phyloP scores from a whole-genome alignment of 2,797 vertebrate species.

The Todus mexicanus region DNA sequence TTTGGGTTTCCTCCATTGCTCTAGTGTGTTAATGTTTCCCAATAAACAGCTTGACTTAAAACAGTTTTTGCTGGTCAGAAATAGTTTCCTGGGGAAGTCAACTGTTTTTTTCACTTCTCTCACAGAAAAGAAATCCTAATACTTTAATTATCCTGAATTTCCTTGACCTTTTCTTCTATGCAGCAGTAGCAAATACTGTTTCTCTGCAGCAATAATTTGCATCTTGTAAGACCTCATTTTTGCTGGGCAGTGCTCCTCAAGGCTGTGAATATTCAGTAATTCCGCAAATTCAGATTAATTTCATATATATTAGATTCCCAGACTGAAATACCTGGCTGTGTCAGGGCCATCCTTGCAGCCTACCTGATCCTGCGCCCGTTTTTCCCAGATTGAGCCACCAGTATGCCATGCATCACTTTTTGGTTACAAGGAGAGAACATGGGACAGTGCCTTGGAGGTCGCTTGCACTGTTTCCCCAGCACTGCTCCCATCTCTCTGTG shows the following conservation, averaged over 20 bases:
- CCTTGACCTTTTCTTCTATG: neutral
- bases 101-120: neutral
- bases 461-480: rapidly evolving
- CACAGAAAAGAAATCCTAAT: neutral
- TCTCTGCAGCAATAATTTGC: neutral
- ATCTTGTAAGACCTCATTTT: neutral
- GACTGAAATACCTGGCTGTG: neutral
- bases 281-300: neutral
- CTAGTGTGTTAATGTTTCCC: neutral
- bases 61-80: neutral
- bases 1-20: neutral
- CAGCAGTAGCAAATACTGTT: neutral
- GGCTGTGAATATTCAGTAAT: neutral
- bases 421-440: neutral
- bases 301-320: neutral
- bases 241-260: neutral
- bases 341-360: neutral
- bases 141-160: neutral
- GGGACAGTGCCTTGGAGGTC: neutral
- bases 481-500: neutral
- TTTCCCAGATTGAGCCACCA: neutral
- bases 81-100: neutral
- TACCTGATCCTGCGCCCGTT: neutral
- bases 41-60: neutral
- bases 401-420: neutral